These are phyloP conservation scores for Balaeniceps rex DNA, from an alignment of 2,113 vertebrate genomes.

Conservation along the genomic window DNA sequence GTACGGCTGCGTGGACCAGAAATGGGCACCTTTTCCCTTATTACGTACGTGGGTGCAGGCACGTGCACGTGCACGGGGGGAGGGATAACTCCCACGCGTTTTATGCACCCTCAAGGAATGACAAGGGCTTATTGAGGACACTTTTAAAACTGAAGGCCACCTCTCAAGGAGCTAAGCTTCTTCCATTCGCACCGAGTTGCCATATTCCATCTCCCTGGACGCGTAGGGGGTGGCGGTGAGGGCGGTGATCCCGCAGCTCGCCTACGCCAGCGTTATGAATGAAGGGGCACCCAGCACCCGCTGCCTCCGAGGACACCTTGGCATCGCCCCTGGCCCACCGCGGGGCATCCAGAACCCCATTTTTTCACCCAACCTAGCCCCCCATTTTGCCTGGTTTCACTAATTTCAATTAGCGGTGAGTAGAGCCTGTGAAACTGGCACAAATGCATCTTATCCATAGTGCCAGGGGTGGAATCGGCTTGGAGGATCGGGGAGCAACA, in stretches of 20 bases:
- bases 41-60: rapidly evolving
- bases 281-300: neutral
- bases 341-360: neutral
- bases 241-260: no score
- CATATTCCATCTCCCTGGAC: neutral
- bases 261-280: no score
- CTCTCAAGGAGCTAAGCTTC: neutral
- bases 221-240: rapidly evolving
- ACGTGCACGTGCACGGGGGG: rapidly evolving
- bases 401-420: neutral
- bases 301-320: neutral
- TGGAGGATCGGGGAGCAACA: neutral
- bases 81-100: neutral
- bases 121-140: neutral
- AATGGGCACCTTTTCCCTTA: neutral
- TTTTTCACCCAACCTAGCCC: neutral
- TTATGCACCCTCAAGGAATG: neutral
- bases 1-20: neutral
- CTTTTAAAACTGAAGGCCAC: neutral
- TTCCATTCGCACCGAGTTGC: neutral
- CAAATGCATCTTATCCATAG: neutral
- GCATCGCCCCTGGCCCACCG: rapidly evolving
- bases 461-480: neutral
- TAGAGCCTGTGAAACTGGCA: neutral
- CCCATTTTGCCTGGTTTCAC: neutral